These are phyloP conservation scores for Saimiri boliviensis DNA, from an alignment of 2,113 vertebrate genomes.

Conservation along the genomic window DNA sequence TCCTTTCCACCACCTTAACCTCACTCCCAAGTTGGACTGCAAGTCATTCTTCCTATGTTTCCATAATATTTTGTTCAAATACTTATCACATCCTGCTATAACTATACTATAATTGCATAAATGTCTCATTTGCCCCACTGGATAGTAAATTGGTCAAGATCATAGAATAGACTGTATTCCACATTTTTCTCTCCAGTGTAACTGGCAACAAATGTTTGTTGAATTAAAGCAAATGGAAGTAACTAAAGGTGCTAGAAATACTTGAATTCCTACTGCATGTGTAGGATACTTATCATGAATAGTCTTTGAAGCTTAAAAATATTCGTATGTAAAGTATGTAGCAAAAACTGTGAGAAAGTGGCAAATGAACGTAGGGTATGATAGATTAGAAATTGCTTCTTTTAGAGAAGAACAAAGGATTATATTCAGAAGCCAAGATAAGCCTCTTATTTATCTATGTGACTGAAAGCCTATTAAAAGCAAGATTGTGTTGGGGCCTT, in stretches of 20 bases:
- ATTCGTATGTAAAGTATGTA: background rate
- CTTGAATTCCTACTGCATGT: background rate
- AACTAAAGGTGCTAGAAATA: constrained; percentile 42
- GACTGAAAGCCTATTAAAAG: background rate
- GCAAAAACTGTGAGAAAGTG: constrained; percentile 34
- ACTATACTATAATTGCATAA: background rate
- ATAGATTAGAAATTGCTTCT: background rate
- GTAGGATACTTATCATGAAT: constrained; percentile 3
- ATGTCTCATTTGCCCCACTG: background rate
- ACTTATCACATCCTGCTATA: background rate
- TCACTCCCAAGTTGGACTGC: background rate
- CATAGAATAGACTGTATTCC: background rate
- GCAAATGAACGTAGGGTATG: background rate
- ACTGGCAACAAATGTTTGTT: background rate
- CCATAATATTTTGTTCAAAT: constrained; percentile 46
- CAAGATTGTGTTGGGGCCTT: background rate
- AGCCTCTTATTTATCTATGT: background rate
- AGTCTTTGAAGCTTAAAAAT: constrained; percentile 4
- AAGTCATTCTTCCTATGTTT: background rate
- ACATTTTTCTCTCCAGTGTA: background rate
- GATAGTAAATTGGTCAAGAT: constrained; percentile 27
- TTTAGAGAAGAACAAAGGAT: background rate
- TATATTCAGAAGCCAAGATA: constrained; percentile 25
- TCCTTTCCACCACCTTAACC: background rate
- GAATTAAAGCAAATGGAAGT: background rate